phyloP scores from a whole-genome alignment of 2,888 invertebrate species.

The Penaeus monodon region DNA sequence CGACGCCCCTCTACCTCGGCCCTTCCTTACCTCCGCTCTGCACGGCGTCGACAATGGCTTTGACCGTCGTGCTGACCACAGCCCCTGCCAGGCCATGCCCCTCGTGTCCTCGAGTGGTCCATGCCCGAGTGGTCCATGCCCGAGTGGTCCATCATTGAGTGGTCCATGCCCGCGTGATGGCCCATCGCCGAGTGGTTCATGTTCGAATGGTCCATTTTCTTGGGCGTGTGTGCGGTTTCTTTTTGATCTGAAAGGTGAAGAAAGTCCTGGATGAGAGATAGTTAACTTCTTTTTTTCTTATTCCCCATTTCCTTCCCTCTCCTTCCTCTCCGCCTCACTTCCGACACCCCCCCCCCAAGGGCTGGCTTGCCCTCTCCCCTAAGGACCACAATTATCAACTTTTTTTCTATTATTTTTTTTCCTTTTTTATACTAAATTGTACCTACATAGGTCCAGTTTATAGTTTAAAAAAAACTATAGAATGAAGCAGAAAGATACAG shows the following conservation, averaged over 20 bases:
- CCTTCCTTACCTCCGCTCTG: neutral
- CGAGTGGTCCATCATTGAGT: conserved; percentile 27
- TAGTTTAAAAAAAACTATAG: too few species aligned
- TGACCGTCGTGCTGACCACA: conserved; percentile 33
- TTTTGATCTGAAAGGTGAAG: neutral
- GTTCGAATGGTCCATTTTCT: neutral
- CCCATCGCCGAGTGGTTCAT: conserved; percentile 24
- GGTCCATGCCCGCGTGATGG: conserved; percentile 25
- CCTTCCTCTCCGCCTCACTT: too few species aligned
- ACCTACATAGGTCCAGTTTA: too few species aligned
- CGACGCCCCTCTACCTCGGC: neutral
- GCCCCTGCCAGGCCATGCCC: conserved; percentile 26
- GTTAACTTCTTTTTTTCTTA: too few species aligned
- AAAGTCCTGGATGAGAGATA: neutral
- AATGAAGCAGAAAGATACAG: too few species aligned
- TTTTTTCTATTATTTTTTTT: too few species aligned
- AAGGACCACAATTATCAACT: too few species aligned
- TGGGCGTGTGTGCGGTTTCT: neutral
- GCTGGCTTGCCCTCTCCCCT: too few species aligned
- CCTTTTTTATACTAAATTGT: too few species aligned
- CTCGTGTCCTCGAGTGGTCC: conserved; percentile 24
- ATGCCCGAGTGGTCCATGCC: conserved; percentile 20
- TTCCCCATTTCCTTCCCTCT: too few species aligned
- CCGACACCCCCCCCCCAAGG: too few species aligned
- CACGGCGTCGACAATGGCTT: conserved; percentile 27